Evolutionary conservation across 2,797 vertebrate species (phyloP).

Genomic region (Melanotaenia nigrans): DNA sequence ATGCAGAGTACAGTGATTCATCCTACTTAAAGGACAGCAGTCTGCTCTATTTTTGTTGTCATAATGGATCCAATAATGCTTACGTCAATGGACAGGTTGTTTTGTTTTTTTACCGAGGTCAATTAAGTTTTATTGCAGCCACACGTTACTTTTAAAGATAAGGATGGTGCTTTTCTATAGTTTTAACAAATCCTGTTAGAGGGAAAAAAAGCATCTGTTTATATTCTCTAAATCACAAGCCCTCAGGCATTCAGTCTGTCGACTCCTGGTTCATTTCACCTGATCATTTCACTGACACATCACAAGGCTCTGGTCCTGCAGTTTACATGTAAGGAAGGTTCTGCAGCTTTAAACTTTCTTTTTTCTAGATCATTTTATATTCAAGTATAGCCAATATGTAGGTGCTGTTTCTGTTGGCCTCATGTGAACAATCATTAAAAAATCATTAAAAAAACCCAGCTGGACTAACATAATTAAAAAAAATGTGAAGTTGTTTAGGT

Average conservation of each 20-base stretch:
- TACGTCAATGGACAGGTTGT: neutral
- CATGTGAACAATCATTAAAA: too few relatives aligned
- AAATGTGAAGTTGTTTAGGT: too few relatives aligned
- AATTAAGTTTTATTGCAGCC: neutral
- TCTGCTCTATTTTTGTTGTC: neutral
- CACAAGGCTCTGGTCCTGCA: too few relatives aligned
- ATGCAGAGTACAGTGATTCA: conserved; percentile 8
- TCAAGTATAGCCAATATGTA: too few relatives aligned
- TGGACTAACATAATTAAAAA: too few relatives aligned
- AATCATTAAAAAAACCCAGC: too few relatives aligned
- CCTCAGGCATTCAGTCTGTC: neutral
- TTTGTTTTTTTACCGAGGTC: neutral
- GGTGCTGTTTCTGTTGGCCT: too few relatives aligned
- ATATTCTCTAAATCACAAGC: neutral
- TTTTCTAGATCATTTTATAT: too few relatives aligned
- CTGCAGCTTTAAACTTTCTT: too few relatives aligned
- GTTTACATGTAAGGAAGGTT: too few relatives aligned
- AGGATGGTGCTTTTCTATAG: neutral
- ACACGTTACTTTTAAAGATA: neutral
- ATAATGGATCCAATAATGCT: neutral
- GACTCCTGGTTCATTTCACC: too few relatives aligned
- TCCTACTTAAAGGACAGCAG: neutral
- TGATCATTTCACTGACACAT: too few relatives aligned
- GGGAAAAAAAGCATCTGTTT: neutral
- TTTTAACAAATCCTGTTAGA: neutral